Evolutionary conservation across 1,140 invertebrate species (phyloP), one percentile per base, ranked within the genome.

Genomic region (Drosophila pseudoobscura): DNA sequence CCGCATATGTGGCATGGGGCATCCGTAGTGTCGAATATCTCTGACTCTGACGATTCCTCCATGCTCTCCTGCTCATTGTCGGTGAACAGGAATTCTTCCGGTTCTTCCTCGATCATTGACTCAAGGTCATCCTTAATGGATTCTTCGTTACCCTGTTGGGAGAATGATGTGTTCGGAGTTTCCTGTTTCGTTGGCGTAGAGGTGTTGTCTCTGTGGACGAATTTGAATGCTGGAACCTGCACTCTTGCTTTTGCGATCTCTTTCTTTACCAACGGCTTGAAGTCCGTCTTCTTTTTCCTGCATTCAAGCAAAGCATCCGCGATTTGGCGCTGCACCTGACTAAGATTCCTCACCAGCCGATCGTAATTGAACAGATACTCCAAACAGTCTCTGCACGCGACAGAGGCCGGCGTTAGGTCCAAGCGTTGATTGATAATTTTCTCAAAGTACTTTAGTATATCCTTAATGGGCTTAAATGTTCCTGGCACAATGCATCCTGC

Each of bases 391-490:
- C 69, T 58, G 35, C 80, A 85, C 11, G 80, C 80, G 2, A 69
- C 31, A 0, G 80, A 85, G 7, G 49, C 80, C 7, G 80, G 82
- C 6, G 46, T 44, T n/a, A 85, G 35, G 0, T 82, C 80, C 61
- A 85, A 45, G 2, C 77, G 74, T 24, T 82, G 80, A 50, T 85
- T 87, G 8, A 85, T 85, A 8, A 85, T 80, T 47, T 82, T 85
- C 26, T 85, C 80, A 46, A 85, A 85, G 29, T 85, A 78, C 46
- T 85, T 85, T 0, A 85, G 24, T 39, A 85, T 85, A 49, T 87
- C 80, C 49, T 85, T 85, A 8, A 85, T 85, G 1, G 80, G 80
- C 50, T 85, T 85, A n/a, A 85, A 85, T 6, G 80, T 85, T 13
- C 80, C 80, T 24, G 80, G 80, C 24, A 85, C 80, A 11, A 85